Base-by-base conservation (phyloP, 2,113 vertebrate genomes). In the Halcyon malimbica region DNA sequence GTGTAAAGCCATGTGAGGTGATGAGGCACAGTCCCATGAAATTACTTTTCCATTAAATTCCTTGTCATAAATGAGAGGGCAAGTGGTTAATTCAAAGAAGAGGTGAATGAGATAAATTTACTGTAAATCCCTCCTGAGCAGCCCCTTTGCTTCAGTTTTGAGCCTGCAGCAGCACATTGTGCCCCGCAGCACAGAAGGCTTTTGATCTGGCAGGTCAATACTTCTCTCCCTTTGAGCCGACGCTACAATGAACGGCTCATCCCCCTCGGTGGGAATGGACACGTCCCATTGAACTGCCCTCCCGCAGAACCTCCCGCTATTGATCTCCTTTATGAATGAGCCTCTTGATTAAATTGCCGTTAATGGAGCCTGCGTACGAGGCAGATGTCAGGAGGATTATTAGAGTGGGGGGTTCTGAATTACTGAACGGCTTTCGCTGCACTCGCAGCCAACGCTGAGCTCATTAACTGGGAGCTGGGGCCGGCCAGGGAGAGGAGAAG, bases 211-310 rank as follows among this genome's bases (percentile, higher is more conserved):
- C 50, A 13, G 83, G 69, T 62, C 65, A 44, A 16, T 65, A 16
- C 46, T 37, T 59, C 76, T 35, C n/a, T 24, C 44, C 37, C 41
- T 84, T 46, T 50, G 68, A 84, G 74, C 48, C 2, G 3, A 28
- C 0, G 6, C 29, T 63, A 19, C 70, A 53, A n/a, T 5, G 48
- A 54, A 24, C 37, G 25, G 59, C 54, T 93, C 29, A 39, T 78
- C 56, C 35, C 63, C 65, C 59, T 48, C 4, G 0, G 10, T 9
- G 8, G 69, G 48, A 62, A 29, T 1, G 3, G 4, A 2, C 8
- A 1, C 56, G 8, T 56, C 26, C 23, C 16, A 9, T 5, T 5
- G 50, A 48, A 28, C 35, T 5, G 48, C 29, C 65, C 65, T 91
- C 88, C 64, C 75, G 29, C 68, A 28, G 18, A 35, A 25, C 4